Percentiles rank a stretch among this genome's conserved stretches.
These are phyloP conservation scores for Ameiurus melas DNA, from an alignment of 2,113 vertebrate genomes.

Conservation along the genomic window DNA sequence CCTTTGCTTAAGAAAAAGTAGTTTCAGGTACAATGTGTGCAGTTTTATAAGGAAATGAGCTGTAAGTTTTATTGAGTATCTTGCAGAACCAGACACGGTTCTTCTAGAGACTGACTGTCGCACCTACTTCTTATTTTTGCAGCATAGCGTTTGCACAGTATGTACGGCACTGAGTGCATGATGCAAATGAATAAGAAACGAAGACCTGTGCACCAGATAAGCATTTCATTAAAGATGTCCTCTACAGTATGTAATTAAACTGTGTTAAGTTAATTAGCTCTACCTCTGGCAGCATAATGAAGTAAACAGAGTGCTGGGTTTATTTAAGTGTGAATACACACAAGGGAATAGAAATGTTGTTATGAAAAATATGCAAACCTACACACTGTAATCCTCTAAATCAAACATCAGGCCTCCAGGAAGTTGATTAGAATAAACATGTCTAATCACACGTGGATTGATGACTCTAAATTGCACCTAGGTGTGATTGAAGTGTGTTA, in stretches of 20 bases:
- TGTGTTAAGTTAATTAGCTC: conserved; percentile 68
- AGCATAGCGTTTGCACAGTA: too few relatives aligned
- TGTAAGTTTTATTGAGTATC: too few relatives aligned
- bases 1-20: too few relatives aligned
- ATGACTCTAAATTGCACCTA: not conserved
- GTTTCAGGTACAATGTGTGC: too few relatives aligned
- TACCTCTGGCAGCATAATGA: conserved; percentile 62
- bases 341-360: not conserved
- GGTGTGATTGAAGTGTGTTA: not conserved
- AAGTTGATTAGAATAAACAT: not conserved
- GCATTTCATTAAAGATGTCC: conserved; percentile 64
- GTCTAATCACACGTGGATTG: not conserved
- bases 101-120: too few relatives aligned
- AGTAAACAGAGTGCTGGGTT: conserved; percentile 58
- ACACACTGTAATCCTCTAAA: not conserved
- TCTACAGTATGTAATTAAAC: conserved; percentile 66
- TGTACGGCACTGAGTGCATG: not conserved
- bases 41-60: too few relatives aligned
- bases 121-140: too few relatives aligned
- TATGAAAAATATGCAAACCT: not conserved
- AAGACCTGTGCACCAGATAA: conserved; percentile 18
- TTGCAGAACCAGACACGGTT: too few relatives aligned
- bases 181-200: not conserved
- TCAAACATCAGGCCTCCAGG: not conserved
- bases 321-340: conserved; percentile 63